A percentile compares a stretch with the other conserved stretches of the same genome.
Conservation (phyloP, 2,797 vertebrate genomes). For the Sebastes minor region DNA sequence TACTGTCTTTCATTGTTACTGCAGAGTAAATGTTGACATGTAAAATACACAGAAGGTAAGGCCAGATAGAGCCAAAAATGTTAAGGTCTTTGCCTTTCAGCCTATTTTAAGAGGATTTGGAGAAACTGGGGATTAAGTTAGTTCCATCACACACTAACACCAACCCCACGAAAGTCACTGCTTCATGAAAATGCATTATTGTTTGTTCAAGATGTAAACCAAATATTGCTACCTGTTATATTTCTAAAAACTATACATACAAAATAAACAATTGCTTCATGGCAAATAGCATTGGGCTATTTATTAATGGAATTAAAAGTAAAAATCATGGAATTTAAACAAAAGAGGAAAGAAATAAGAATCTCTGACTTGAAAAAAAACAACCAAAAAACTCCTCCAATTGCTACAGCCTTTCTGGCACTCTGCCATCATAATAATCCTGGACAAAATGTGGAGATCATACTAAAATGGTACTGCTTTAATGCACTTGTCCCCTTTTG, state of each 20-base stretch:
- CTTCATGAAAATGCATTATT: neutral
- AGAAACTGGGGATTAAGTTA: constrained; percentile 61
- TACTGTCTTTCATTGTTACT: constrained; percentile 17
- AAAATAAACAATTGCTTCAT: neutral
- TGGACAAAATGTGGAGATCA: constrained; percentile 51
- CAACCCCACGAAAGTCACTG: neutral
- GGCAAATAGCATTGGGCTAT: neutral
- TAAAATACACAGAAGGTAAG: constrained; percentile 24
- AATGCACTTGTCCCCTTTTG: constrained; percentile 73
- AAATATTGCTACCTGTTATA: neutral
- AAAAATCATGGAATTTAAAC: constrained; percentile 39
- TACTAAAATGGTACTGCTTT: constrained; percentile 59
- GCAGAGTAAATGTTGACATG: constrained; percentile 23
- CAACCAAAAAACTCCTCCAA: neutral
- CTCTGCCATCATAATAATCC: constrained; percentile 37
- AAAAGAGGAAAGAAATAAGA: constrained; percentile 40
- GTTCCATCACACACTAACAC: constrained; percentile 33
- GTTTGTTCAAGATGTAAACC: neutral
- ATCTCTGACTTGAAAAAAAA: constrained; percentile 32
- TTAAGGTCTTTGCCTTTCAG: constrained; percentile 39
- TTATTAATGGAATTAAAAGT: neutral
- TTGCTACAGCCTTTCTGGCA: constrained; percentile 23
- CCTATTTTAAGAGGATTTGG: constrained; percentile 66
- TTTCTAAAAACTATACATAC: neutral
- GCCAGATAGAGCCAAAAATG: constrained; percentile 8